Conservation (phyloP, 2,113 vertebrate genomes). For the Guaruba guarouba region DNA sequence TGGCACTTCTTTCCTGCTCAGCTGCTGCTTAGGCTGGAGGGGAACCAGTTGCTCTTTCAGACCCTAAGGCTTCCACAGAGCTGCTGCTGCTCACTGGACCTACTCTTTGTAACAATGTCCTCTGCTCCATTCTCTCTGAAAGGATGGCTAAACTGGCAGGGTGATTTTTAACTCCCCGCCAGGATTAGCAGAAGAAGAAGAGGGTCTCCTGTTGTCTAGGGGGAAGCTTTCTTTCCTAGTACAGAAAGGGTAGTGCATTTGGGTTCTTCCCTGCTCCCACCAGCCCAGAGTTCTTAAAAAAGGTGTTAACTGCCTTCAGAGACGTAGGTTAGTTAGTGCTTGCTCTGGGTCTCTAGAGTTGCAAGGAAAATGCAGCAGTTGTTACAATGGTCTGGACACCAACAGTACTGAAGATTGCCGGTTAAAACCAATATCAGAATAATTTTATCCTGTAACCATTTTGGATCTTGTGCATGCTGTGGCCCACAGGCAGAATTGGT, state of each 20-base stretch:
- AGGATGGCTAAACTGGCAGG: not conserved
- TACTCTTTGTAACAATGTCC: not conserved
- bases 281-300: not conserved
- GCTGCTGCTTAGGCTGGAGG: not conserved
- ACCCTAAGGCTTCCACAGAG: not conserved
- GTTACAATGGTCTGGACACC: not conserved
- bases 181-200: not conserved
- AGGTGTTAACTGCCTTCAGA: not conserved
- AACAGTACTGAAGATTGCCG: not conserved
- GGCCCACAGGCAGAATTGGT: not conserved
- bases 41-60: not conserved
- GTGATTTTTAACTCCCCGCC: not conserved
- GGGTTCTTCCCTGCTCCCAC: not conserved
- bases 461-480: not conserved
- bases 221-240: not conserved
- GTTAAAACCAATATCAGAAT: not conserved
- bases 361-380: not conserved
- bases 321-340: not conserved
- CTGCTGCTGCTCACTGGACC: not conserved
- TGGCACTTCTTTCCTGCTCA: not conserved
- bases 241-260: not conserved
- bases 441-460: not conserved
- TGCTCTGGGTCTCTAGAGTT: not conserved
- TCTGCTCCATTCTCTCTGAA: not conserved
- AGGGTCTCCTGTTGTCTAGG: not conserved